phyloP scores from a whole-genome alignment of 2,888 invertebrate genomes.

The Nomada goodeniana region DNA sequence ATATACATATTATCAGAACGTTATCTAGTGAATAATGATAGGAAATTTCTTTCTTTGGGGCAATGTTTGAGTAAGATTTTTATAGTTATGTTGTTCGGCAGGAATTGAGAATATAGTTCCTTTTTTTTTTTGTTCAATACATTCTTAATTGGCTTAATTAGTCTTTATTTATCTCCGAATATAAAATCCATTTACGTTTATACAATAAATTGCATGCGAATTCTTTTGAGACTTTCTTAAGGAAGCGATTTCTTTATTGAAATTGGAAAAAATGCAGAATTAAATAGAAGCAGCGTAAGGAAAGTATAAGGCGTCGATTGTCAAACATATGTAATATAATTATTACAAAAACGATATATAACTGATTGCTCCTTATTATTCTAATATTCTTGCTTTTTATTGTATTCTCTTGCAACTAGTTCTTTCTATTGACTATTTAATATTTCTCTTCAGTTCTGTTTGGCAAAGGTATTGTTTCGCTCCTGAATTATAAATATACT shows the following conservation, averaged over 20 bases:
- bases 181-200: not conserved
- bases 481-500: no score
- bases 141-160: not conserved
- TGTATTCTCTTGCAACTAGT: not conserved
- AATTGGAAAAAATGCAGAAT: not conserved
- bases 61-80: no score
- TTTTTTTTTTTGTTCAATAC: not conserved
- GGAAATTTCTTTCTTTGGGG: no score
- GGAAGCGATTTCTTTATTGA: not conserved
- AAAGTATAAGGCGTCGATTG: not conserved
- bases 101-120: not conserved
- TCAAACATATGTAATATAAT: not conserved
- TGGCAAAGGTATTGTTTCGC: no score
- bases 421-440: not conserved
- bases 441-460: no score
- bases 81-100: no score
- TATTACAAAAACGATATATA: not conserved
- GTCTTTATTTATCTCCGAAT: not conserved
- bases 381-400: not conserved
- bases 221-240: not conserved
- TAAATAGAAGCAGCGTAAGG: not conserved
- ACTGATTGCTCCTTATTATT: not conserved
- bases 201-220: not conserved
- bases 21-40: no score
- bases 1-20: no score